Evolutionary conservation across 2,113 vertebrate species (phyloP).

Genomic region (Corvus moneduloides): DNA sequence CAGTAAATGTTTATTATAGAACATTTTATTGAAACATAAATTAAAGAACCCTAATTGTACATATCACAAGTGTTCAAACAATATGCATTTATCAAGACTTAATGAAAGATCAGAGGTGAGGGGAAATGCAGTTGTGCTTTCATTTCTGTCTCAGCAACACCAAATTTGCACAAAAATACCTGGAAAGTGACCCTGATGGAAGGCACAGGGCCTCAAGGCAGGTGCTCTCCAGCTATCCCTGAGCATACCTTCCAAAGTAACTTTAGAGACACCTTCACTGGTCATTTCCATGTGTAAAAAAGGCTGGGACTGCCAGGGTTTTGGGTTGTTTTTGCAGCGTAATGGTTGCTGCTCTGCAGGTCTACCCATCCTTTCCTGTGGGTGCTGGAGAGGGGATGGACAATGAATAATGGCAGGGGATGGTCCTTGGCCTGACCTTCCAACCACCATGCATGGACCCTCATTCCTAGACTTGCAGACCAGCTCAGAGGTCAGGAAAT

Average conservation of each 20-base stretch:
- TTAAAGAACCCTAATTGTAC: slow-evolving; percentile 78
- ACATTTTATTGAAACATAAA: slow-evolving; percentile 80
- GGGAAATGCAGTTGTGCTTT: slow-evolving; percentile 33
- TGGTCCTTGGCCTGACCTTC: not conserved
- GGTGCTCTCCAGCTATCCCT: not conserved
- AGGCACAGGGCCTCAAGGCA: not conserved
- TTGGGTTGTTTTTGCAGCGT: not conserved
- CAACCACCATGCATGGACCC: too few relatives aligned
- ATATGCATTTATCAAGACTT: slow-evolving; percentile 67
- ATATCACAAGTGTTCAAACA: slow-evolving; percentile 70
- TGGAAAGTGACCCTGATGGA: not conserved
- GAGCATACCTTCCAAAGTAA: not conserved
- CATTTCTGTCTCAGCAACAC: slow-evolving; percentile 35
- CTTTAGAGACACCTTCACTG: not conserved
- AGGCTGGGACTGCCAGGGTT: not conserved
- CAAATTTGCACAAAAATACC: not conserved
- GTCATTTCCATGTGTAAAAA: not conserved
- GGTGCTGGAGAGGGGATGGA: not conserved
- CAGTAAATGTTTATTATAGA: slow-evolving; percentile 78
- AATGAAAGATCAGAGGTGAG: slow-evolving; percentile 66
- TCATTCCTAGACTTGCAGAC: not conserved
- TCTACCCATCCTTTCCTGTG: not conserved
- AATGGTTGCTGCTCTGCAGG: not conserved
- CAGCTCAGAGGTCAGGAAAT: not conserved
- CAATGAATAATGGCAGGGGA: not conserved